A percentile compares a stretch with the other conserved stretches of the same genome.
Conservation (phyloP, 2,797 vertebrate genomes). For the Sternotherus odoratus region DNA sequence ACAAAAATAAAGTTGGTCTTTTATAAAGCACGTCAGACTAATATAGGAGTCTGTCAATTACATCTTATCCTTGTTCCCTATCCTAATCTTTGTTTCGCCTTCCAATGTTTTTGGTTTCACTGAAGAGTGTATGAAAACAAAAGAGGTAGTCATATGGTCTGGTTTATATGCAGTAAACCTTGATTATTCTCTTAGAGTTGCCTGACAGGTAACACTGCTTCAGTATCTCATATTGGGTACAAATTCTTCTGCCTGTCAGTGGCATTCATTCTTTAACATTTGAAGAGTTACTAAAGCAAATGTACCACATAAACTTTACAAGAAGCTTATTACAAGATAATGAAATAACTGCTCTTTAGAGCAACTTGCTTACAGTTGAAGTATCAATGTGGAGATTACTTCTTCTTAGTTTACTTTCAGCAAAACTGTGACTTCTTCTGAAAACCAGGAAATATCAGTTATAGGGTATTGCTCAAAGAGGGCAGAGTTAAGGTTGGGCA, state of each 20-base stretch:
- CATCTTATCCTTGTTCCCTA: not conserved
- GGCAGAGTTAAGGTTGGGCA: too few relatives aligned
- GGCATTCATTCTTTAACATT: not conserved
- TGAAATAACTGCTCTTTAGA: not conserved
- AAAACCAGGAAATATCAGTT: not conserved
- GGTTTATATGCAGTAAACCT: not conserved
- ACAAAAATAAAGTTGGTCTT: not conserved
- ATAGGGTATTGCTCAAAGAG: too few relatives aligned
- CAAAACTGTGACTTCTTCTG: not conserved
- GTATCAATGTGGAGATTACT: not conserved
- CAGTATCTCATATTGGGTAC: not conserved
- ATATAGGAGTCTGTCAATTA: accelerated
- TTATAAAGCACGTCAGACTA: not conserved
- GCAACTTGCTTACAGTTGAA: not conserved
- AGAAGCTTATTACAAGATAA: not conserved
- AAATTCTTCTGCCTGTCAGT: not conserved
- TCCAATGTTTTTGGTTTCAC: not conserved
- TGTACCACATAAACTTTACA: not conserved
- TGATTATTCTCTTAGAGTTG: not conserved
- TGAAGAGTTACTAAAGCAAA: not conserved
- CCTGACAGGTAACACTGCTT: not conserved
- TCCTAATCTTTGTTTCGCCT: not conserved
- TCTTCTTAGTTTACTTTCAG: slow-evolving; percentile 26
- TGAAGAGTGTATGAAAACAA: not conserved
- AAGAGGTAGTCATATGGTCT: not conserved